A percentile compares a stretch with the other conserved stretches of the same genome.
Evolutionary conservation across 2,113 vertebrate genomes (phyloP).

Genomic region (Dicaeum eximium): DNA sequence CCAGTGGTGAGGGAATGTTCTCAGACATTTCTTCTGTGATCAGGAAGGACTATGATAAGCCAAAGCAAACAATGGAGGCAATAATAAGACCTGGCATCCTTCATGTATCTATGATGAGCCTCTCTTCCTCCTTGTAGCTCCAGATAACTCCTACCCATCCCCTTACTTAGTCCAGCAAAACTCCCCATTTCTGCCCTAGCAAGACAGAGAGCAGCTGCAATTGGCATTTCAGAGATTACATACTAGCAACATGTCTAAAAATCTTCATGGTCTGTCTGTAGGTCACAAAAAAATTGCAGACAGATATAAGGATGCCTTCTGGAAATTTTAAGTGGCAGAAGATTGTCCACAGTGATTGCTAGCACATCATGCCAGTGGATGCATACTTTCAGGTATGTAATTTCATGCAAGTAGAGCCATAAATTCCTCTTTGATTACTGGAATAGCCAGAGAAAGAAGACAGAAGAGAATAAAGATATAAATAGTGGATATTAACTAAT

Average conservation of each 20-base stretch:
- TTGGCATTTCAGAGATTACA: background rate
- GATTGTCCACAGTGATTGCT: background rate
- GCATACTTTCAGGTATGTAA: background rate
- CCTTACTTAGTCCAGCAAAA: background rate
- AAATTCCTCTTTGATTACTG: background rate
- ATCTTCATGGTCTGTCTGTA: background rate
- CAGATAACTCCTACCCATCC: background rate
- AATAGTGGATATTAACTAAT: background rate
- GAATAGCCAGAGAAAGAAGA: background rate
- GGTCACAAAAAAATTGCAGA: background rate
- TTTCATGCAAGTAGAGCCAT: background rate
- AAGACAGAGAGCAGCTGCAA: background rate
- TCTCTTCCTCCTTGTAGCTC: background rate
- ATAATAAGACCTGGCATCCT: background rate
- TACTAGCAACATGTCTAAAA: background rate
- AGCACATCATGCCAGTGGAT: background rate
- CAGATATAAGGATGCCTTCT: background rate
- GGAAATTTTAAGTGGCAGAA: background rate
- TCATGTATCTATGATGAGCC: accelerated
- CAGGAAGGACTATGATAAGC: background rate
- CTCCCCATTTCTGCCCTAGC: background rate
- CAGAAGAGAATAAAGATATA: background rate
- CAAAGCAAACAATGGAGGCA: background rate
- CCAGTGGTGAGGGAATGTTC: background rate
- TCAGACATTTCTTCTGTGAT: background rate